Conservation (phyloP, 1,140 invertebrate species). For the Diorhabda elongata region DNA sequence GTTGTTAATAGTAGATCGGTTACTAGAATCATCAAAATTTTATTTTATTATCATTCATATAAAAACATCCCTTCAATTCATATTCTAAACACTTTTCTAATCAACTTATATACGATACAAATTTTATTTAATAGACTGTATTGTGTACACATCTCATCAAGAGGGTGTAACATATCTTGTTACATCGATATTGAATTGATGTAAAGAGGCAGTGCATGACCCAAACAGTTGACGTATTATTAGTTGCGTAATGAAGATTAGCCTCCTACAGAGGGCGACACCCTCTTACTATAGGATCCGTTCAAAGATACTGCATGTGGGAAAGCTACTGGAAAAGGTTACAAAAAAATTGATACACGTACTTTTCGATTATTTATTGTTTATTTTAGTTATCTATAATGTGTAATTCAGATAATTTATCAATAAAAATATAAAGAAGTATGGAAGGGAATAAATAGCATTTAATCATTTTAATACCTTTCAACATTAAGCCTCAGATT, state of each 20-base stretch:
- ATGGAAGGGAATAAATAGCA: too few species aligned
- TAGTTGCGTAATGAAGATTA: slow-evolving; percentile 37
- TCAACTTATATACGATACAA: slow-evolving; percentile 12
- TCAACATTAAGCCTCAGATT: too few species aligned
- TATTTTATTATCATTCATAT: too few species aligned
- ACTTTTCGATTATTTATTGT: too few species aligned
- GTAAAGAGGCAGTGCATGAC: slow-evolving; percentile 26
- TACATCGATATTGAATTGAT: slow-evolving; percentile 30
- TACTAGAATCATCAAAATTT: too few species aligned
- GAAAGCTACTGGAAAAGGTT: not conserved
- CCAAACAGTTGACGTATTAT: slow-evolving; percentile 35
- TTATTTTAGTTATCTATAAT: too few species aligned
- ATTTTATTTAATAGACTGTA: slow-evolving; percentile 12
- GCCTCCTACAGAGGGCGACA: slow-evolving; percentile 29
- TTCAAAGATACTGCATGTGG: not conserved
- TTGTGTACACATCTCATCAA: slow-evolving; percentile 32
- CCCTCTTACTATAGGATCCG: slow-evolving; percentile 20
- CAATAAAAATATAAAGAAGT: too few species aligned
- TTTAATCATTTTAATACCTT: too few species aligned
- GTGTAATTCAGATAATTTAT: too few species aligned
- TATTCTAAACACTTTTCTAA: not conserved
- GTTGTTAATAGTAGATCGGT: too few species aligned
- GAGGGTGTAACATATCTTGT: slow-evolving; percentile 34
- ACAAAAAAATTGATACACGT: not conserved
- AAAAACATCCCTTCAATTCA: too few species aligned